Evolutionary conservation across 2,113 vertebrate genomes (phyloP).

Genomic region (Oryzias javanicus): DNA sequence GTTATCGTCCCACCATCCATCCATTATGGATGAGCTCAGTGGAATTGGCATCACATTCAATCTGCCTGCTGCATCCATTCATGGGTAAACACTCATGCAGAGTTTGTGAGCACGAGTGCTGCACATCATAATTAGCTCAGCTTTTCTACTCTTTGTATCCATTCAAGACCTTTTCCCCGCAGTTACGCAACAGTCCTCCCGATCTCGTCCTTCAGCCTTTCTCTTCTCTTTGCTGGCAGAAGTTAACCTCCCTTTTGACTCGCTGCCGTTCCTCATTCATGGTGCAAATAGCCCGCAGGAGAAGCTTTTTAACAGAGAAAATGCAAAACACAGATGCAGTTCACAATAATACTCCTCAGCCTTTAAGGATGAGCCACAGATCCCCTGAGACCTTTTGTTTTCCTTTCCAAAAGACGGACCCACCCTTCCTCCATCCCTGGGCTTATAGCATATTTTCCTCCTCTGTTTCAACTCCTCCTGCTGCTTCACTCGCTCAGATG

Average conservation of each 20-base stretch:
- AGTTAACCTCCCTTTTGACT: slow-evolving; percentile 9
- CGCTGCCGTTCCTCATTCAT: slow-evolving; percentile 13
- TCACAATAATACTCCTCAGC: slow-evolving; percentile 24
- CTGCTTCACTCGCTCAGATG: slow-evolving; percentile 33
- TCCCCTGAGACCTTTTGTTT: slow-evolving; percentile 48
- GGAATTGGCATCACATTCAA: slow-evolving; percentile 39
- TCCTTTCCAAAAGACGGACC: slow-evolving; percentile 37
- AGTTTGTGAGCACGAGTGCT: not conserved
- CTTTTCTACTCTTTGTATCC: slow-evolving; percentile 11
- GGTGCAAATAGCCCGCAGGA: slow-evolving; percentile 29
- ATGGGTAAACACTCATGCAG: slow-evolving; percentile 34
- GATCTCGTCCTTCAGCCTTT: slow-evolving; percentile 11
- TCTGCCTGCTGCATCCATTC: slow-evolving; percentile 44
- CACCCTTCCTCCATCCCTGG: slow-evolving; percentile 32
- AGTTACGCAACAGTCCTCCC: slow-evolving; percentile 32
- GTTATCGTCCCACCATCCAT: slow-evolving; percentile 40
- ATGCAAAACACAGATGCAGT: slow-evolving; percentile 14
- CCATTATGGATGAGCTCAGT: slow-evolving; percentile 43
- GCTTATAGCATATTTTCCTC: slow-evolving; percentile 2
- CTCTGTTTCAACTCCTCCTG: not conserved
- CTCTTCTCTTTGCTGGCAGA: slow-evolving; percentile 10
- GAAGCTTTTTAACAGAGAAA: slow-evolving; percentile 43
- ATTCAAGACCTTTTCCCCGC: slow-evolving; percentile 18
- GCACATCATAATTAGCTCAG: not conserved
- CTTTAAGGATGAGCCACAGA: slow-evolving; percentile 46